Conservation (phyloP, 2,797 vertebrate genomes). For the Anisognathus igniventris region DNA sequence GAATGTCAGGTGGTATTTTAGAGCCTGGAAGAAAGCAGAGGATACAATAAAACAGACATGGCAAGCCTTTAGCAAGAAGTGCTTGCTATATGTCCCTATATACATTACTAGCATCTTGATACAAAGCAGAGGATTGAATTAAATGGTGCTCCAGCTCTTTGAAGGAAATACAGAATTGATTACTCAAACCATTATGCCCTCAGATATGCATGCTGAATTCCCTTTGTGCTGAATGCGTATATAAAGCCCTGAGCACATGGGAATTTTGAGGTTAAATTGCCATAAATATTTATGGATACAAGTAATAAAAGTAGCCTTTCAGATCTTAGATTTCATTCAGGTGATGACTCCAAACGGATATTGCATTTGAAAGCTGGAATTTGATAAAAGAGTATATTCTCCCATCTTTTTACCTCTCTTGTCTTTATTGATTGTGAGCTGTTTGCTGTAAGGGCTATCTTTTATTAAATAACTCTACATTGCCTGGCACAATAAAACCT, state of each 20-base stretch:
- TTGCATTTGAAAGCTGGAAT: slow-evolving; percentile 48
- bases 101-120: neutral
- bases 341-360: slow-evolving; percentile 11
- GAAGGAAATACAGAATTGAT: neutral
- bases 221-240: neutral
- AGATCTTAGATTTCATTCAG: slow-evolving; percentile 18
- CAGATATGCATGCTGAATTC: neutral
- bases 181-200: neutral
- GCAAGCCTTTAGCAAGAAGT: neutral
- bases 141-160: neutral
- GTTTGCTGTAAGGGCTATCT: neutral
- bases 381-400: slow-evolving; percentile 14
- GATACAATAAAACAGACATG: neutral
- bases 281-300: slow-evolving; percentile 43
- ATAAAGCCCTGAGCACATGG: neutral
- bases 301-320: slow-evolving; percentile 42
- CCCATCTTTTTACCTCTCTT: neutral
- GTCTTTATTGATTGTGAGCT: slow-evolving; percentile 21
- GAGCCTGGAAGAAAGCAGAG: neutral
- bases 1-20: neutral
- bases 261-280: slow-evolving; percentile 34
- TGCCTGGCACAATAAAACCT: neutral
- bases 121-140: neutral
- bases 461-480: slow-evolving; percentile 9
- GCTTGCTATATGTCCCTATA: neutral